Percentiles rank a stretch among this genome's conserved stretches.
Evolutionary conservation across 2,888 invertebrate species (phyloP).

Genomic region (Vanessa cardui): DNA sequence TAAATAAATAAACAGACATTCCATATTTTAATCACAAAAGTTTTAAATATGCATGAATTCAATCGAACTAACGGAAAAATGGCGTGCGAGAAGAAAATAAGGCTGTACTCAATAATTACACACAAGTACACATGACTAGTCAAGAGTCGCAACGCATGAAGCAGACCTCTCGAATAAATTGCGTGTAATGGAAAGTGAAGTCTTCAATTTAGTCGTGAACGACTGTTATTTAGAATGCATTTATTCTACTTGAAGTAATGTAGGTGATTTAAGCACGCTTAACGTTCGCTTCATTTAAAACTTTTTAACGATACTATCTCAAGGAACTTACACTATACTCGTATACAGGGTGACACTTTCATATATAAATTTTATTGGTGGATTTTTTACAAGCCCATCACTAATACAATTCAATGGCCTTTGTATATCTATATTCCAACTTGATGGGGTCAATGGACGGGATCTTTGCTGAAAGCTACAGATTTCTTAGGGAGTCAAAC

Average conservation of each 20-base stretch:
- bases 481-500: too few species aligned
- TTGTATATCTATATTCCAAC: too few species aligned
- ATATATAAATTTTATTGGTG: too few species aligned
- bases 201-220: slow-evolving; percentile 33
- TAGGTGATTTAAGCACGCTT: slow-evolving; percentile 26
- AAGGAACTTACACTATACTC: too few species aligned
- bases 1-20: too few species aligned
- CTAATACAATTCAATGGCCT: too few species aligned
- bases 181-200: slow-evolving; percentile 40
- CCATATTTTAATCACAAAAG: too few species aligned
- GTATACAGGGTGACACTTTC: too few species aligned
- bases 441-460: too few species aligned
- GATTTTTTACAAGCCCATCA: too few species aligned
- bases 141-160: slow-evolving; percentile 20
- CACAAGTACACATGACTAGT: slow-evolving; percentile 31
- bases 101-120: slow-evolving; percentile 34
- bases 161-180: slow-evolving; percentile 35
- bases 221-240: slow-evolving; percentile 36
- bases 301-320: slow-evolving; percentile 1
- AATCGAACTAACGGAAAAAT: slow-evolving; percentile 17
- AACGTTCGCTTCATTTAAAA: slow-evolving; percentile 1
- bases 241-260: slow-evolving; percentile 34
- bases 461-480: too few species aligned
- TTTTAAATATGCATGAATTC: slow-evolving; percentile 8
- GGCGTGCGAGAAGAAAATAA: slow-evolving; percentile 36